Evolutionary conservation across 2,888 invertebrate species (phyloP).

Genomic region (Leptarthrus brevirostris): DNA sequence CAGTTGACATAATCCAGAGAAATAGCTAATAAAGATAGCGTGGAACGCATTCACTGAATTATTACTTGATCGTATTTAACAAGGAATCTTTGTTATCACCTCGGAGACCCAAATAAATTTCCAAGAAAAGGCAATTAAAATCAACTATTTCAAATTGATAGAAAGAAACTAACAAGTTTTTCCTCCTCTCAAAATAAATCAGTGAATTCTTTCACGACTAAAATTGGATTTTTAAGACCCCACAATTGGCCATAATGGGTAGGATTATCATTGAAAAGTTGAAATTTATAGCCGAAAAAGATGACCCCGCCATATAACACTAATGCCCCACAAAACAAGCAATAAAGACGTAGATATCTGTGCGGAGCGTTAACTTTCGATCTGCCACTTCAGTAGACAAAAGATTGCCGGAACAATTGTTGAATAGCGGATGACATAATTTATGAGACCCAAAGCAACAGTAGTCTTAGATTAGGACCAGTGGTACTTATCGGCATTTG

Average conservation of each 20-base stretch:
- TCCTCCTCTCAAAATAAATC: constrained; percentile 25
- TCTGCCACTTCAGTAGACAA: constrained; percentile 46
- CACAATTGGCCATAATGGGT: constrained; percentile 48
- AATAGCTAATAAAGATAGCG: constrained; percentile 40
- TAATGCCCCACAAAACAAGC: constrained; percentile 46
- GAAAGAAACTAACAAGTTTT: constrained; percentile 31
- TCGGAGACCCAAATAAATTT: constrained; percentile 25
- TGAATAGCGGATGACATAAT: constrained; percentile 44
- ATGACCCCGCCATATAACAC: constrained; percentile 22
- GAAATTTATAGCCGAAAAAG: constrained; percentile 45
- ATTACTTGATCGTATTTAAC: constrained; percentile 12
- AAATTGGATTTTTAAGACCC: constrained; percentile 48
- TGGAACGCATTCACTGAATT: constrained; percentile 32
- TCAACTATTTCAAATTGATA: constrained; percentile 47
- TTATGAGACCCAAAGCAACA: constrained; percentile 43
- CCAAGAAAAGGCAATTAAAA: constrained; percentile 41
- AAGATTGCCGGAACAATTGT: constrained; percentile 36
- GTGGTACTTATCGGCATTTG: neutral
- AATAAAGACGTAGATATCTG: constrained; percentile 35
- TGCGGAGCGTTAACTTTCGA: constrained; percentile 34
- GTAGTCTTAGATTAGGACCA: constrained; percentile 33
- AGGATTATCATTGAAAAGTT: constrained; percentile 44
- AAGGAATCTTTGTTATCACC: constrained; percentile 21
- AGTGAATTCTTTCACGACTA: constrained; percentile 31
- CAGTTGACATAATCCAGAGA: constrained; percentile 41